Evolutionary conservation across 2,888 invertebrate species (phyloP), one percentile per base, ranked within the genome.

Genomic region (Caenorhabditis afra): DNA sequence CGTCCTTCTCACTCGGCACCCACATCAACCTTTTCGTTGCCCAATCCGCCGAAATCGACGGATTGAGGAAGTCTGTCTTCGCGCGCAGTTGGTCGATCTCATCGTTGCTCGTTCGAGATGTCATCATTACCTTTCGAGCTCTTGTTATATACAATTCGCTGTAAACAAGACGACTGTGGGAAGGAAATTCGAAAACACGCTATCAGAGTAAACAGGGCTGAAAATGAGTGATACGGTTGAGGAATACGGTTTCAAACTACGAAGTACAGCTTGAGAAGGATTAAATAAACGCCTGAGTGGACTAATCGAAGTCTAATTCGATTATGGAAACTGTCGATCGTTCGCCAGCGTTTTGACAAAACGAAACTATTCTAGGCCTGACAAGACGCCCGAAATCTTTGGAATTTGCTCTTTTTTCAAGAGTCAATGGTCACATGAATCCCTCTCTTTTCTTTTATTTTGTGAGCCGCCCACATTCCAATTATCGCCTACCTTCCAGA

Each of bases 1-100:
- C 90, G 45, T 87, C 86, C 88, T 93, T 93, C 90, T 97, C 97
- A 93, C 97, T 96, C 67, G 99, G 99, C 90, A 99, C 95, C 99
- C 99, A 99, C 86, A 98, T 95, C 90, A 98, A 93, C 90, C 96
- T 94, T 92, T 98, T 98, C 91, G 96, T 95, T 88, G 98, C 96
- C 99, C 99, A 99, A 93, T 99, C 98, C 78, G 99, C 97, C 45
- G 67, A 68, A 23, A 73, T 61, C 3, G 73, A 61, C 37, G 71
- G 73, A 23, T 78, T 78, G 45, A 73, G 55, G 14, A 67, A 73
- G 37, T 78, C 78, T 49, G 78, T 71, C 16, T 78, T 78, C 37
- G 71, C 77, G 61, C 59, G 57, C 52, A 77, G 35, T 22, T 52
- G 73, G 58, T 78, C 78, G 29, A 78, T 78, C 45, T 78, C 78